Percentiles rank a stretch among this genome's conserved stretches.
Conservation (phyloP, 2,113 vertebrate genomes). For the Rhizomys pruinosus region DNA sequence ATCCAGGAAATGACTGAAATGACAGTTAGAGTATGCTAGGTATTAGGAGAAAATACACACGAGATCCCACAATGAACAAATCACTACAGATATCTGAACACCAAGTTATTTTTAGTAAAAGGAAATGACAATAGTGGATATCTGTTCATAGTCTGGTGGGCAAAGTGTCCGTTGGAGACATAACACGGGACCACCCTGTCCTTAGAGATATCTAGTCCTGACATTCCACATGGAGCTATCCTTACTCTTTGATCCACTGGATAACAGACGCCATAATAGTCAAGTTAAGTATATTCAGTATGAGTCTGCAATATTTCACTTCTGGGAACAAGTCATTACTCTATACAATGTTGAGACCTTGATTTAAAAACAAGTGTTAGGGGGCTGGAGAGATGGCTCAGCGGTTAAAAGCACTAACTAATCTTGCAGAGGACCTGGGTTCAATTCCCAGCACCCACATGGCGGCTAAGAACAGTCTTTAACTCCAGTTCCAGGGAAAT, state of each 20-base stretch:
- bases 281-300: neutral
- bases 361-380: neutral
- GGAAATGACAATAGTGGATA: neutral
- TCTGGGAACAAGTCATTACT: too few species aligned
- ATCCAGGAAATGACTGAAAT: slow-evolving; percentile 7
- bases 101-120: slow-evolving; percentile 2
- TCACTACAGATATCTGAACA: neutral
- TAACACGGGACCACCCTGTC: neutral
- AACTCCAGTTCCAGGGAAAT: too few species aligned
- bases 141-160: neutral
- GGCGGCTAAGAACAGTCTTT: too few species aligned
- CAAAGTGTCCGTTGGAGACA: neutral
- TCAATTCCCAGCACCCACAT: too few species aligned
- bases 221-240: neutral
- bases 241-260: neutral
- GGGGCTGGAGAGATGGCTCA: too few species aligned
- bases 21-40: neutral
- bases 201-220: neutral
- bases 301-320: neutral
- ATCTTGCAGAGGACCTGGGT: too few species aligned
- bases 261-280: neutral
- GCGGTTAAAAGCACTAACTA: too few species aligned
- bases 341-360: too few species aligned
- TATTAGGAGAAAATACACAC: neutral
- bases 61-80: neutral